A percentile compares a stretch with the other conserved stretches of the same genome.
Evolutionary conservation across 2,797 vertebrate species (phyloP).

Genomic region (Artibeus lituratus): DNA sequence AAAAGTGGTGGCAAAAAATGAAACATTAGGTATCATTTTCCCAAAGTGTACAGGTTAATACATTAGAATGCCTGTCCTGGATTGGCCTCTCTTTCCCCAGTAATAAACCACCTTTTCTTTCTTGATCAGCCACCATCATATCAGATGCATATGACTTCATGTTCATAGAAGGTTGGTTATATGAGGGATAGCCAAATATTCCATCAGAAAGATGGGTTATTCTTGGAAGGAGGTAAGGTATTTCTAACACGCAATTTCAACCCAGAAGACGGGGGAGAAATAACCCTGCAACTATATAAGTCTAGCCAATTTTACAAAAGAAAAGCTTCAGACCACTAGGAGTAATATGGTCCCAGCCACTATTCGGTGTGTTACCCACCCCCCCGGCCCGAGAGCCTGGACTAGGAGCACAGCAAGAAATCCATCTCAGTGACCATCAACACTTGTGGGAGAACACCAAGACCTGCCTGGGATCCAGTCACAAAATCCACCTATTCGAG

Average conservation of each 20-base stretch:
- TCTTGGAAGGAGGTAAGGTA: not conserved
- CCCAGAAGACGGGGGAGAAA: not conserved
- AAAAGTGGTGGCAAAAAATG: not conserved
- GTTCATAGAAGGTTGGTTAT: not conserved
- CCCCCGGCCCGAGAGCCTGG: not conserved
- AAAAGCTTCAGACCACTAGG: not conserved
- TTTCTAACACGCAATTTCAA: not conserved
- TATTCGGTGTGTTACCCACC: not conserved
- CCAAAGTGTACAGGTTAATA: not conserved
- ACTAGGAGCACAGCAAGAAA: not conserved
- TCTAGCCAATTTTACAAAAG: not conserved
- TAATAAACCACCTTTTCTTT: not conserved
- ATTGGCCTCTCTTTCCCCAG: not conserved
- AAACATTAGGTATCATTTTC: not conserved
- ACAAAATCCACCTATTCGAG: not conserved
- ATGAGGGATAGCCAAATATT: not conserved
- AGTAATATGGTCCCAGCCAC: not conserved
- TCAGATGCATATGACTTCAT: not conserved
- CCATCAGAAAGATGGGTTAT: not conserved
- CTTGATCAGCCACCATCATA: not conserved
- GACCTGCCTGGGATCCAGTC: rapidly evolving
- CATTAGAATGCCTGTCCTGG: not conserved
- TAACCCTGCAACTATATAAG: not conserved
- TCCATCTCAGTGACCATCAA: not conserved
- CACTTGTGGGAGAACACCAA: not conserved